A percentile compares a stretch with the other conserved stretches of the same genome.
Evolutionary conservation across 2,113 vertebrate species (phyloP).

Genomic region (Rafetus swinhoei): DNA sequence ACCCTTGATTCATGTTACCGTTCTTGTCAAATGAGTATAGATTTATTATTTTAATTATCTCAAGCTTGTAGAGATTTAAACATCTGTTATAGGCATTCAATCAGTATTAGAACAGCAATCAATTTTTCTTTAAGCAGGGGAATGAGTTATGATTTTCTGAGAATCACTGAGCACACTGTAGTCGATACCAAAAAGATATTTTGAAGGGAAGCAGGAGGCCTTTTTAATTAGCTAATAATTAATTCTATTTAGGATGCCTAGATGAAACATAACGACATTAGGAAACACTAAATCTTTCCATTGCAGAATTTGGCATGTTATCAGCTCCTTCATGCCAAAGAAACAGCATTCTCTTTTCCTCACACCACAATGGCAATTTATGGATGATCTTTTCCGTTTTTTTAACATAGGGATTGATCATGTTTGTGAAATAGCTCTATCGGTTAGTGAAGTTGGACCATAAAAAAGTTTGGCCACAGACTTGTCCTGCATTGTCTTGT

Average conservation of each 20-base stretch:
- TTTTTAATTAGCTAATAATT: constrained; percentile 69
- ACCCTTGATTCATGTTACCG: constrained; percentile 60
- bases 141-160: constrained; percentile 67
- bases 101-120: constrained; percentile 79
- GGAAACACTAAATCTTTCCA: constrained; percentile 55
- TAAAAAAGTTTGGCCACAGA: background rate
- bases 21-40: constrained; percentile 67
- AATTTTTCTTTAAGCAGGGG: constrained; percentile 70
- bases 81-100: constrained; percentile 78
- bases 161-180: constrained; percentile 53
- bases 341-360: constrained; percentile 16
- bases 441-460: background rate
- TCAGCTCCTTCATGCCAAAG: constrained; percentile 37
- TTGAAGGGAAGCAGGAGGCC: constrained; percentile 56
- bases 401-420: constrained; percentile 12
- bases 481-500: background rate
- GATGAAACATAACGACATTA: constrained; percentile 58
- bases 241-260: constrained; percentile 60
- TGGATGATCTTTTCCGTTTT: constrained; percentile 58
- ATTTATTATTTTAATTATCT: constrained; percentile 83
- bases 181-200: constrained; percentile 41
- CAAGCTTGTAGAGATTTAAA: constrained; percentile 76
- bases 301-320: constrained; percentile 54
- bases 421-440: constrained; percentile 38
- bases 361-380: constrained; percentile 37